These are phyloP conservation scores for Drosophila oshimai DNA, from an alignment of 1,140 invertebrate genomes.

Conservation along the genomic window DNA sequence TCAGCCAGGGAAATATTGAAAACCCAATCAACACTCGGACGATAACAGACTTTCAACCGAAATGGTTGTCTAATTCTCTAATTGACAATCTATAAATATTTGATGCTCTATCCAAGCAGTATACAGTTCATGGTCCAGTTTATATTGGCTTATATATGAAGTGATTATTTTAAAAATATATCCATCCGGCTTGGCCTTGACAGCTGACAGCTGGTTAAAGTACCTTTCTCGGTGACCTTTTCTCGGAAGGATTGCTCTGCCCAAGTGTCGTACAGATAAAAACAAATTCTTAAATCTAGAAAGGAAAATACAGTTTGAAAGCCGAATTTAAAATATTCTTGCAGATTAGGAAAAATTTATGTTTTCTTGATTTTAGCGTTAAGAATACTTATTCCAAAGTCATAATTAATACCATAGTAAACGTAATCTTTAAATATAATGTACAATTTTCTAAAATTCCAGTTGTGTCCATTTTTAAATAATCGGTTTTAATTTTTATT, in stretches of 20 bases:
- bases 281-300: no score
- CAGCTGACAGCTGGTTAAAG: conserved; percentile 61
- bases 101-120: not conserved
- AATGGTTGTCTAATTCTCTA: not conserved
- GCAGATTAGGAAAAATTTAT: no score
- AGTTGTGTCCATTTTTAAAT: no score
- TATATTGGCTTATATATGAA: not conserved
- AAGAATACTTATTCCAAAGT: no score
- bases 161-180: not conserved
- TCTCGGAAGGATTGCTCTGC: not conserved
- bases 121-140: not conserved
- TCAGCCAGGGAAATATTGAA: conserved; percentile 8
- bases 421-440: no score
- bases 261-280: no score
- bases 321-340: no score
- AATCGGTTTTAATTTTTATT: not conserved
- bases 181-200: conserved; percentile 10
- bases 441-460: no score
- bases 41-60: not conserved
- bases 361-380: no score
- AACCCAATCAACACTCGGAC: conserved; percentile 25
- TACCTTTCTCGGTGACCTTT: conserved; percentile 4
- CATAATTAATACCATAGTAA: no score
- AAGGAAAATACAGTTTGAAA: no score
- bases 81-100: conserved; percentile 27